phyloP scores from a whole-genome alignment of 2,113 vertebrate species.

The Rhynchomys soricoides region DNA sequence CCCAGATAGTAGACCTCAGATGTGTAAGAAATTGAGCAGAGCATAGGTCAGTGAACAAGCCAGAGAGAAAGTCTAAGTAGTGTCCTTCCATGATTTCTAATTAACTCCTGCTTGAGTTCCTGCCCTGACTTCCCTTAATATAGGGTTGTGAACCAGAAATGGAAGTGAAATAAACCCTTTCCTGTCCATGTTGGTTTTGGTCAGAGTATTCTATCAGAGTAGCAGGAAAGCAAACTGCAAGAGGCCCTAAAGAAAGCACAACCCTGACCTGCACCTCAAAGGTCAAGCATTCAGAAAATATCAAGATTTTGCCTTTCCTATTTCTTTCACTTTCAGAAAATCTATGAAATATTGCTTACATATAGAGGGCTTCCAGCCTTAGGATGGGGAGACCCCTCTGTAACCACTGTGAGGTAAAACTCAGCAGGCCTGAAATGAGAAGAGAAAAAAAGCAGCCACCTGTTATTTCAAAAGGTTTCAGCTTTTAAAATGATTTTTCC shows the following conservation, averaged over 20 bases:
- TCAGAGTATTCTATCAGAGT: background rate
- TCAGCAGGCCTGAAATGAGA: constrained; percentile 55
- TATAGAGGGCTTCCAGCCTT: constrained; percentile 44
- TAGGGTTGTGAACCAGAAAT: background rate
- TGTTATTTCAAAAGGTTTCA: constrained; percentile 57
- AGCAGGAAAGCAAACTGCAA: background rate
- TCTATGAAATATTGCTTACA: constrained; percentile 46
- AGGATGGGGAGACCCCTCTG: constrained; percentile 17
- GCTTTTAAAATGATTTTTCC: constrained; percentile 61
- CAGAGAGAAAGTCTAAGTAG: background rate
- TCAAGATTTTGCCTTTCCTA: constrained; percentile 37
- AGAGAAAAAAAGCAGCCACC: constrained; percentile 31
- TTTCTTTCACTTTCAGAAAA: constrained; percentile 61
- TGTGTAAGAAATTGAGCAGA: background rate
- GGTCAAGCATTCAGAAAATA: background rate
- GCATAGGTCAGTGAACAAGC: background rate
- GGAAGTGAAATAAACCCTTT: background rate
- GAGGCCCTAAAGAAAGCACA: background rate
- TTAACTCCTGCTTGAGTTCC: background rate
- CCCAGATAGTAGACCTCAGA: background rate
- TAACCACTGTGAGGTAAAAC: constrained; percentile 33
- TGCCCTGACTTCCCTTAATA: background rate
- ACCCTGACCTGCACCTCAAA: background rate
- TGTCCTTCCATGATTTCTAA: background rate
- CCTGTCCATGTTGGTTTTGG: background rate